Percentiles rank a stretch among this genome's conserved stretches.
Evolutionary conservation across 2,113 vertebrate genomes (phyloP).

Genomic region (Phylloscopus whistleri): DNA sequence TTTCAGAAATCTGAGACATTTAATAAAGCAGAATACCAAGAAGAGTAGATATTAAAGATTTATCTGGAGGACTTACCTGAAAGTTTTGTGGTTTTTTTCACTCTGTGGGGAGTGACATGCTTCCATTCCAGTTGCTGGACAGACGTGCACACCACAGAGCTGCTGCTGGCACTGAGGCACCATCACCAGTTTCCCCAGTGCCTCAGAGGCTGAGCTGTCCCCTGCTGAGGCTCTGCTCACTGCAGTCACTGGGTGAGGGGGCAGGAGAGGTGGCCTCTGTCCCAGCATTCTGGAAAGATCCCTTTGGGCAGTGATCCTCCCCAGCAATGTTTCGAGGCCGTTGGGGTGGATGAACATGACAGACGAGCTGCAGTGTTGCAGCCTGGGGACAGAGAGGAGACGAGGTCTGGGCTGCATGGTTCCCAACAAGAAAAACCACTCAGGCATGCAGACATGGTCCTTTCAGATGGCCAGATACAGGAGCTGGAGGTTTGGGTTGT

Average conservation of each 20-base stretch:
- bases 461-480: neutral
- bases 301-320: neutral
- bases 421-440: neutral
- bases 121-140: neutral
- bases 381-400: neutral
- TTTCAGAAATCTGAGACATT: neutral
- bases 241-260: accelerated
- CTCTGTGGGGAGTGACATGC: accelerated
- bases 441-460: neutral
- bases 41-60: neutral
- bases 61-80: neutral
- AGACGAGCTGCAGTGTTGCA: neutral
- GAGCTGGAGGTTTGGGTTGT: neutral
- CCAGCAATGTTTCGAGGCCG: neutral
- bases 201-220: accelerated
- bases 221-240: accelerated
- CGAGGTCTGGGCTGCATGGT: neutral
- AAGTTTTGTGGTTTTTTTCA: neutral
- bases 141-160: accelerated
- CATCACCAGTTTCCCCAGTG: neutral
- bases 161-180: neutral
- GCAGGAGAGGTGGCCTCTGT: neutral
- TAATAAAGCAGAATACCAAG: neutral
- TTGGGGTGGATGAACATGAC: neutral
- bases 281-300: neutral